These are phyloP conservation scores for Rhagium mordax DNA, from an alignment of 2,888 invertebrate species.

Conservation along the genomic window DNA sequence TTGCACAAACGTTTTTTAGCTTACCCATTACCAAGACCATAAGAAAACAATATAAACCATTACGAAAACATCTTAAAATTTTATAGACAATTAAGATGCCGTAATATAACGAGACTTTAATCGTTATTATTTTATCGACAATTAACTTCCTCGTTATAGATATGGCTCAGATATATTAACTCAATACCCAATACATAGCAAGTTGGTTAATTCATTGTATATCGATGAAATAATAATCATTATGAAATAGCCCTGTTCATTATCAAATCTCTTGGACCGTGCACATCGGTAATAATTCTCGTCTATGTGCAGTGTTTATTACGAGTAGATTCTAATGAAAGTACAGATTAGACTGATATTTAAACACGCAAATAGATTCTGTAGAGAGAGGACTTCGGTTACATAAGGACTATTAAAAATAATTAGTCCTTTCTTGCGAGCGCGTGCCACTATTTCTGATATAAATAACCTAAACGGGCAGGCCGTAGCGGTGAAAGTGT, in stretches of 20 bases:
- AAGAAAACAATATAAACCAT: neutral
- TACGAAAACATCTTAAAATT: constrained; percentile 7
- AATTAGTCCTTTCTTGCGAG: constrained; percentile 66
- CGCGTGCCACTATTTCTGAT: constrained; percentile 64
- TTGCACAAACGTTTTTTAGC: neutral
- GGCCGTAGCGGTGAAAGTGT: constrained; percentile 57
- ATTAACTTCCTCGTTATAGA: constrained; percentile 14
- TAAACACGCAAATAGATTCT: constrained; percentile 36
- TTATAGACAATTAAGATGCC: neutral
- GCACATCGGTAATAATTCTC: neutral
- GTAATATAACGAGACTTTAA: neutral
- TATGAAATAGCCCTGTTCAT: neutral
- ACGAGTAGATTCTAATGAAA: constrained; percentile 33
- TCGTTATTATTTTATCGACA: constrained; percentile 7
- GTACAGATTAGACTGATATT: constrained; percentile 40
- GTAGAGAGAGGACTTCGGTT: constrained; percentile 54
- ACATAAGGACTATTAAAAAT: constrained; percentile 67
- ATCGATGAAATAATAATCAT: constrained; percentile 7
- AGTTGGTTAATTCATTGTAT: neutral
- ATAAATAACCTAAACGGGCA: constrained; percentile 63
- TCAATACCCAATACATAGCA: neutral
- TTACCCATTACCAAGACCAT: neutral
- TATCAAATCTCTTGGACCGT: neutral
- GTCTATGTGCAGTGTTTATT: neutral
- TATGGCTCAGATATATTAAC: neutral